phyloP scores from a whole-genome alignment of 2,113 vertebrate species.

The Rutilus rutilus region DNA sequence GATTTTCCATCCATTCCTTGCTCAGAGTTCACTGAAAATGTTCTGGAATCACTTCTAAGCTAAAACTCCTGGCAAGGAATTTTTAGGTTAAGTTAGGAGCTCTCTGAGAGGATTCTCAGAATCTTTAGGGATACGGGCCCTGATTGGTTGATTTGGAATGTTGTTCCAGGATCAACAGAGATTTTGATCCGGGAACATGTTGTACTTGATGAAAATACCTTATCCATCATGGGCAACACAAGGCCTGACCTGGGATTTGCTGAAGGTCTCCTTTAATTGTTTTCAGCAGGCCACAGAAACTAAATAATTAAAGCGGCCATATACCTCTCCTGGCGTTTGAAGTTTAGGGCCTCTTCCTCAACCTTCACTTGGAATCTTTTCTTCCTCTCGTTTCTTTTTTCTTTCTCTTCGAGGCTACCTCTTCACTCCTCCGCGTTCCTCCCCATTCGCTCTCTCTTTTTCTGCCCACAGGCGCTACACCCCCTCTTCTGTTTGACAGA shows the following conservation, averaged over 20 bases:
- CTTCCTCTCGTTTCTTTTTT: slow-evolving; percentile 10
- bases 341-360: slow-evolving; percentile 36
- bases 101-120: no score
- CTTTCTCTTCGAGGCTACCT: slow-evolving; percentile 11
- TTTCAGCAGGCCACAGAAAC: slow-evolving; percentile 16
- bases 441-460: slow-evolving; percentile 28
- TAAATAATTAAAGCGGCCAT: slow-evolving; percentile 15
- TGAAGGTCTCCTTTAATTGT: slow-evolving; percentile 34
- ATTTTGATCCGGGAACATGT: no score
- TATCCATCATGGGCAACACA: slow-evolving; percentile 2
- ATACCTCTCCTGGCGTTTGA: slow-evolving; percentile 26
- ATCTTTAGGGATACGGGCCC: no score
- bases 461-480: slow-evolving; percentile 29
- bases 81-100: no score
- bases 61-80: no score
- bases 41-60: no score
- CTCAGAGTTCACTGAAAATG: no score
- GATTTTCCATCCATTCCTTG: no score
- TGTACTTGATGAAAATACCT: no score
- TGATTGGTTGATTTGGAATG: no score
- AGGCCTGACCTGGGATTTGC: background rate
- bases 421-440: slow-evolving; percentile 1
- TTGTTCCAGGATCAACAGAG: no score
- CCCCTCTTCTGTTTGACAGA: slow-evolving; percentile 47
- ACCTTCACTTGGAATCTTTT: slow-evolving; percentile 8